These are phyloP conservation scores for Oncorhynchus tshawytscha DNA, from an alignment of 2,113 vertebrate genomes.

Conservation along the genomic window DNA sequence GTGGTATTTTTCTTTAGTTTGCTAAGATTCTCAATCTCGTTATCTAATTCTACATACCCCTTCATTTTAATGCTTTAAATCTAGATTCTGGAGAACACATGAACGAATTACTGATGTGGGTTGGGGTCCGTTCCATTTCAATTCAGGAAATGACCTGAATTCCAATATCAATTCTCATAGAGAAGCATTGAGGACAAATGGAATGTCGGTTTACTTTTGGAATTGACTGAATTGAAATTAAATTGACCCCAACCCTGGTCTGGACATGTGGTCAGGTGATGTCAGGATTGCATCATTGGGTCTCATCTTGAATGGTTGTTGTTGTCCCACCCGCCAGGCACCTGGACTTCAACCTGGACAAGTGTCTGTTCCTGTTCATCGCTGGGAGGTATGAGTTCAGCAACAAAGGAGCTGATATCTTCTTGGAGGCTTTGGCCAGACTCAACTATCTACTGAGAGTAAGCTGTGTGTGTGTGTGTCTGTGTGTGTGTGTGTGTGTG, in stretches of 20 bases:
- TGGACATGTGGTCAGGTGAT: not conserved
- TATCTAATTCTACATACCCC: no score
- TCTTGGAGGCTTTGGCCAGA: conserved; percentile 86
- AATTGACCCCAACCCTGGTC: not conserved
- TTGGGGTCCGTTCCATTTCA: no score
- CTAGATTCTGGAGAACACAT: not conserved
- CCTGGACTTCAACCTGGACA: conserved; percentile 90
- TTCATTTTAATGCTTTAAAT: no score
- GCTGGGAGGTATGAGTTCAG: conserved; percentile 91
- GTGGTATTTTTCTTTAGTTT: no score
- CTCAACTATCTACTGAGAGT: conserved; percentile 93
- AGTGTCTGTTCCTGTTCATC: conserved; percentile 91
- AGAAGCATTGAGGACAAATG: no score
- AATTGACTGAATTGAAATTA: no score
- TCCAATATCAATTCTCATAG: no score
- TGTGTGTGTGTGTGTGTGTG: conserved; percentile 9
- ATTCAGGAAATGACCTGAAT: no score
- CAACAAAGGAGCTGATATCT: conserved; percentile 90
- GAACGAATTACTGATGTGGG: not conserved
- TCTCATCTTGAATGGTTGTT: not conserved
- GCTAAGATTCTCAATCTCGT: no score
- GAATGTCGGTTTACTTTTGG: no score
- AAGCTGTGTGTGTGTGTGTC: conserved; percentile 30
- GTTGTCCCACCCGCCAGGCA: conserved; percentile 65
- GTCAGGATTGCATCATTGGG: not conserved